Percentiles rank a stretch among this genome's conserved stretches.
phyloP scores from a whole-genome alignment of 2,113 vertebrate species.

The Lycocorax pyrrhopterus region DNA sequence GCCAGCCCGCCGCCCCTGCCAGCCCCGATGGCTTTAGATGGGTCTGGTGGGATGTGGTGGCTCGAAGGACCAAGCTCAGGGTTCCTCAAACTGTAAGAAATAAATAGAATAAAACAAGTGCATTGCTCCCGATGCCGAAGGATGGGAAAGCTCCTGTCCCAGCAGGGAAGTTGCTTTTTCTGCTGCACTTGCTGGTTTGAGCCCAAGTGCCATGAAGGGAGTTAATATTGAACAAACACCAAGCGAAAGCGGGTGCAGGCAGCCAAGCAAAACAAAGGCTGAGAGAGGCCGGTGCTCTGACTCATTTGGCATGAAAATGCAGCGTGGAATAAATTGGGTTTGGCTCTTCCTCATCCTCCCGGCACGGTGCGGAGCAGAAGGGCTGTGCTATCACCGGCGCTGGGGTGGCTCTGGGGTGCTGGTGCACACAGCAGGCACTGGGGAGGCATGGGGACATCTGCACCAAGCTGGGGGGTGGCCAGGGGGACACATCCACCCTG shows the following conservation, averaged over 20 bases:
- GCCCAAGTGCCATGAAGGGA: conserved; percentile 5
- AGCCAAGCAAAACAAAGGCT: conserved; percentile 40
- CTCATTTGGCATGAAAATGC: conserved; percentile 48
- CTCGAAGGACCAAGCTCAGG: not conserved
- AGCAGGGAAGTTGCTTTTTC: not conserved
- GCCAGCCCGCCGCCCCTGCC: accelerated
- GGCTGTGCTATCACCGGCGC: accelerated
- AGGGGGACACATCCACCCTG: not conserved
- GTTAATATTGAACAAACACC: conserved; percentile 25
- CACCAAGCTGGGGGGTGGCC: not conserved
- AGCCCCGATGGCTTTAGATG: accelerated
- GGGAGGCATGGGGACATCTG: not conserved
- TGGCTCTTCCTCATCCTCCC: not conserved
- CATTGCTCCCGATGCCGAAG: accelerated
- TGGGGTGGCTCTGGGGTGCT: not conserved
- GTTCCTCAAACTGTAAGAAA: not conserved
- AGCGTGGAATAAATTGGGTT: not conserved
- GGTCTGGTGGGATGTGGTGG: not conserved
- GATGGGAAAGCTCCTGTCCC: not conserved
- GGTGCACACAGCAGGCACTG: not conserved
- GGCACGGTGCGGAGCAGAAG: accelerated
- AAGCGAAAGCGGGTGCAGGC: not conserved
- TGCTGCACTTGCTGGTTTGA: conserved; percentile 5
- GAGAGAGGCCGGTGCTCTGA: not conserved
- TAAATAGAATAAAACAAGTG: not conserved